Conservation (phyloP, 2,113 vertebrate genomes). For the Silurus glanis region DNA sequence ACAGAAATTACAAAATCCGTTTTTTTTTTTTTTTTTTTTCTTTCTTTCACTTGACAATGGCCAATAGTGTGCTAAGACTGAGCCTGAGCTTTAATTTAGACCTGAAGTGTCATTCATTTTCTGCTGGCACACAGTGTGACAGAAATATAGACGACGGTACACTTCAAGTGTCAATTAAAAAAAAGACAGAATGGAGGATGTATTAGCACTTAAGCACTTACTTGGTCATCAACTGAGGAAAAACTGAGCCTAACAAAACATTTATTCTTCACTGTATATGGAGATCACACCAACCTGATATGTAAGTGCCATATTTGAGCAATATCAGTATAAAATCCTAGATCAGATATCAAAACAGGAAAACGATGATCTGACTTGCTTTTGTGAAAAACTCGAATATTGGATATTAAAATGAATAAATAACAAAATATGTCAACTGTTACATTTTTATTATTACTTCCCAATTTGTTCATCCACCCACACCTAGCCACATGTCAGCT, state of each 20-base stretch:
- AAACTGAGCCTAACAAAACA: background rate
- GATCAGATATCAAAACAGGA: background rate
- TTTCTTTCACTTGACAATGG: background rate
- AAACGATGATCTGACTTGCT: background rate
- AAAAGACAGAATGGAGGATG: background rate
- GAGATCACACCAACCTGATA: background rate
- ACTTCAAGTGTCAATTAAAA: background rate
- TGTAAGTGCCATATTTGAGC: background rate
- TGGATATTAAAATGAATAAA: background rate
- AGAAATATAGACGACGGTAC: background rate
- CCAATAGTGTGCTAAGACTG: background rate
- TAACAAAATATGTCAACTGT: background rate
- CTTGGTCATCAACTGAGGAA: background rate
- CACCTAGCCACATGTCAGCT: background rate
- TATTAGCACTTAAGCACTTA: background rate
- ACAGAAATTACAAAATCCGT: slow-evolving; percentile 54
- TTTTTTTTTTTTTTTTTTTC: background rate
- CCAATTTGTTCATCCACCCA: background rate
- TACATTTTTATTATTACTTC: background rate
- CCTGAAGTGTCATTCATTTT: background rate
- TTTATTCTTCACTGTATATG: background rate
- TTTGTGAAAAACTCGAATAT: background rate
- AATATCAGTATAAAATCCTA: background rate
- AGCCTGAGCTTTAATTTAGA: slow-evolving; percentile 8
- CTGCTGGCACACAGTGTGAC: background rate